These are phyloP conservation scores for Conomelus anceps DNA, from an alignment of 2,888 invertebrate genomes.

Conservation along the genomic window DNA sequence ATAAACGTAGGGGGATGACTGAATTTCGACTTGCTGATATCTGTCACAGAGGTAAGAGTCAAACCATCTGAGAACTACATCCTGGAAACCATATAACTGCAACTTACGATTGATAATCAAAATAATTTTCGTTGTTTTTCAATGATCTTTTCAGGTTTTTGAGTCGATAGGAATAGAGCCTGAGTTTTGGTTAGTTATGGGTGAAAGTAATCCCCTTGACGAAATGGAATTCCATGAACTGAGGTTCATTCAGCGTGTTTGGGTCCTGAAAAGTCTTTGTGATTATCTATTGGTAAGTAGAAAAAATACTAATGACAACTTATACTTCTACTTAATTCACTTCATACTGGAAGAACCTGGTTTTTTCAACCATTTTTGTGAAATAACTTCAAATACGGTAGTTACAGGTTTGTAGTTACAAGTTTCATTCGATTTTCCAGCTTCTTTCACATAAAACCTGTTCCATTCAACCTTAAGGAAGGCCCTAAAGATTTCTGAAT, in stretches of 20 bases:
- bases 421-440: too few species aligned
- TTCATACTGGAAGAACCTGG: not conserved
- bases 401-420: too few species aligned
- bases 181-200: slow-evolving; percentile 49
- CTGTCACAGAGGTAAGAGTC: too few species aligned
- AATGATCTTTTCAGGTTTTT: slow-evolving; percentile 42
- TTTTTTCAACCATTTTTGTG: not conserved
- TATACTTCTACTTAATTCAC: not conserved
- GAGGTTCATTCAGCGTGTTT: slow-evolving; percentile 45
- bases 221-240: slow-evolving; percentile 48
- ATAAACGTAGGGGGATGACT: too few species aligned
- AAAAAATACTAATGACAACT: not conserved
- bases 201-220: slow-evolving; percentile 45
- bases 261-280: slow-evolving; percentile 52
- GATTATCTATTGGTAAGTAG: slow-evolving; percentile 39
- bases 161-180: slow-evolving; percentile 49
- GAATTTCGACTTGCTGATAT: too few species aligned
- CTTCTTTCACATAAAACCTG: too few species aligned
- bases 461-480: too few species aligned
- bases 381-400: not conserved
- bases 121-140: not conserved
- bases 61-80: too few species aligned
- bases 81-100: too few species aligned
- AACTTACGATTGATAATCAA: too few species aligned
- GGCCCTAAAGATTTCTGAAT: too few species aligned